Percentiles rank a stretch among this genome's conserved stretches.
Evolutionary conservation across 1,140 invertebrate species (phyloP).

Genomic region (Eubasilissa regina): DNA sequence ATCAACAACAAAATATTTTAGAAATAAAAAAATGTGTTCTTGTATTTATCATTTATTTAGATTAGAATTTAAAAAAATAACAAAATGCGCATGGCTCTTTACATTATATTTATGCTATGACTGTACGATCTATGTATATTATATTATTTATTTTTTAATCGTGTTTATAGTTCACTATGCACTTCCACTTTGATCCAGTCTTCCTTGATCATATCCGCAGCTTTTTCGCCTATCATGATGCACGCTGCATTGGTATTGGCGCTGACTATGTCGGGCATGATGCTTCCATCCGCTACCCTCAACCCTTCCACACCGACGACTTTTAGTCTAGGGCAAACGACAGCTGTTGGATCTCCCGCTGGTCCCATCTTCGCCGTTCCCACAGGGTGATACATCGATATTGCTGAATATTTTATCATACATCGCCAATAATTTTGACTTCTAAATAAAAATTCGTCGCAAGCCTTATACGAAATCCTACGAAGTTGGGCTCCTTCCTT

Average conservation of each 20-base stretch:
- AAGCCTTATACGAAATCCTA: conserved; percentile 66
- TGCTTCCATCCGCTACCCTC: conserved; percentile 59
- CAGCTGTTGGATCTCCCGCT: conserved; percentile 61
- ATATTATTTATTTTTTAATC: too few relatives aligned
- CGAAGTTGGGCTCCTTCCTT: conserved; percentile 64
- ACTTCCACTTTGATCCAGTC: conserved; percentile 54
- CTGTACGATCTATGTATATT: too few relatives aligned
- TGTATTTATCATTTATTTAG: too few relatives aligned
- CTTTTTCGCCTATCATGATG: conserved; percentile 68
- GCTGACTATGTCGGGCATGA: conserved; percentile 62
- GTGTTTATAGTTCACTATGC: conserved; percentile 6
- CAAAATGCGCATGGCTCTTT: too few relatives aligned
- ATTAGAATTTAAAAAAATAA: too few relatives aligned
- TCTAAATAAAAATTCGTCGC: conserved; percentile 63
- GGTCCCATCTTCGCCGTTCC: conserved; percentile 73
- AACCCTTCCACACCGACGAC: conserved; percentile 65
- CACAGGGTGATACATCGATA: conserved; percentile 67
- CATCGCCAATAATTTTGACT: conserved; percentile 70
- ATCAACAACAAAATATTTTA: too few relatives aligned
- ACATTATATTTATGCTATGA: too few relatives aligned
- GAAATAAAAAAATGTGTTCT: too few relatives aligned
- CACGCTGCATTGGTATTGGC: conserved; percentile 67
- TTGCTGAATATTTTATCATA: conserved; percentile 62
- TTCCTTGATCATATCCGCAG: conserved; percentile 67
- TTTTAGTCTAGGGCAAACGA: conserved; percentile 65